phyloP scores from a whole-genome alignment of 2,797 vertebrate species.

The Psittacula derbiana region DNA sequence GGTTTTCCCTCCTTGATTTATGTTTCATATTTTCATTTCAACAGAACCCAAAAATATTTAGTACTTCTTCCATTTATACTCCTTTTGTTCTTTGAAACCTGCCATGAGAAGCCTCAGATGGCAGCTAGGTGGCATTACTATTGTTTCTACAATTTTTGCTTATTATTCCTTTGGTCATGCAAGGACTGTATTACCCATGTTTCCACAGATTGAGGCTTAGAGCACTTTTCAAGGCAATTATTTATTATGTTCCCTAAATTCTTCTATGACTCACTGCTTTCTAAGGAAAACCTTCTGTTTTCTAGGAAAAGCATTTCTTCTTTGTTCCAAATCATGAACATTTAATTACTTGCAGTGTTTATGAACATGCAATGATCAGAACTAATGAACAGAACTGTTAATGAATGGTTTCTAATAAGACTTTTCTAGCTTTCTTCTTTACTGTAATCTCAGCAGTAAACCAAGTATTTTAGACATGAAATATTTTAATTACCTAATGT shows the following conservation, averaged over 20 bases:
- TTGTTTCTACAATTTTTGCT: background rate
- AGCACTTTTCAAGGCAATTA: background rate
- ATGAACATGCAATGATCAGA: background rate
- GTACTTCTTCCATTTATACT: background rate
- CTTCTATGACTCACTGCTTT: background rate
- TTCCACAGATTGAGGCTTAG: background rate
- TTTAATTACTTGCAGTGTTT: background rate
- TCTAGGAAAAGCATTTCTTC: background rate
- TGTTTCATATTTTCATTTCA: background rate
- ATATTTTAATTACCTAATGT: background rate
- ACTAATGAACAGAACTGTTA: background rate
- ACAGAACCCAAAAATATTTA: background rate
- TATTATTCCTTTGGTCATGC: background rate
- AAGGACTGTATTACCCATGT: background rate
- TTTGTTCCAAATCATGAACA: background rate
- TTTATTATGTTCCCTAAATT: background rate
- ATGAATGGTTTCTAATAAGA: background rate
- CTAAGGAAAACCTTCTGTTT: background rate
- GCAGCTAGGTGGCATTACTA: constrained; percentile 56
- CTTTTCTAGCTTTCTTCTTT: background rate
- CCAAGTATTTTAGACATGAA: background rate
- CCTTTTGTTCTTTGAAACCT: background rate
- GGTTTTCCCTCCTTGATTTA: accelerated
- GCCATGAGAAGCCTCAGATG: background rate
- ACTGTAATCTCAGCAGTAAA: background rate